Evolutionary conservation across 2,888 invertebrate genomes (phyloP), one percentile per base, ranked within the genome.

Genomic region (Drosophila dives): DNA sequence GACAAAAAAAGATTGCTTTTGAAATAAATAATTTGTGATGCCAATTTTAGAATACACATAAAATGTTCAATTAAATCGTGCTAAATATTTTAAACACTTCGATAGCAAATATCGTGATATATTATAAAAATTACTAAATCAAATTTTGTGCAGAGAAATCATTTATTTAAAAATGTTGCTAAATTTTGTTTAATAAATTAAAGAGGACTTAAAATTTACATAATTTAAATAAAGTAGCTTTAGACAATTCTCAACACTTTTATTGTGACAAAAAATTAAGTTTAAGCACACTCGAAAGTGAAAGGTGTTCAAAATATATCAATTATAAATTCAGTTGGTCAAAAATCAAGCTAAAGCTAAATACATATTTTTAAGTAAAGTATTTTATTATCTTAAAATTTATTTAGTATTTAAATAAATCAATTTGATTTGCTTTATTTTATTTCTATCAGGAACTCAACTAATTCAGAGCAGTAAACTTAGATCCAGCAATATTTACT

Each of bases 251-350:
- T 42, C 20, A 42, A 3, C 42, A 17, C 12, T 7, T 42, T 6
- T 3, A 20, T 10, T n/a, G 17, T 17, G 38, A 2, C 38, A 2
- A 40, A 17, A 20, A 42, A 20, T 42, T 20, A 42, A 42, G n/a
- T 12, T 42, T 20, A 7, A 12, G 7, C 45, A 45, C 7, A 45
- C 7, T 20, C 12, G 20, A 20, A 20, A 20, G 45, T 15, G n/a
- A 40, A 11, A 11, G 40, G 11, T n/a, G 11, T 40, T n/a, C 2
- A 40, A n/a, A 11, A 40, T 40, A 3, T 10, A n/a, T n/a, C 17
- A 8, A 10, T 10, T 10, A 0, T 1, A 5, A n/a, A n/a, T 11
- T n/a, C n/a, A 10, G 5, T n/a, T 1, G 40, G n/a, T 10, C 1
- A 2, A 20, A 45, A 15, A 0, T 12, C 3, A 7, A 20, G 7